phyloP scores from a whole-genome alignment of 37 sponge, comb jelly and placozoan genomes.

The Corticium candelabrum region DNA sequence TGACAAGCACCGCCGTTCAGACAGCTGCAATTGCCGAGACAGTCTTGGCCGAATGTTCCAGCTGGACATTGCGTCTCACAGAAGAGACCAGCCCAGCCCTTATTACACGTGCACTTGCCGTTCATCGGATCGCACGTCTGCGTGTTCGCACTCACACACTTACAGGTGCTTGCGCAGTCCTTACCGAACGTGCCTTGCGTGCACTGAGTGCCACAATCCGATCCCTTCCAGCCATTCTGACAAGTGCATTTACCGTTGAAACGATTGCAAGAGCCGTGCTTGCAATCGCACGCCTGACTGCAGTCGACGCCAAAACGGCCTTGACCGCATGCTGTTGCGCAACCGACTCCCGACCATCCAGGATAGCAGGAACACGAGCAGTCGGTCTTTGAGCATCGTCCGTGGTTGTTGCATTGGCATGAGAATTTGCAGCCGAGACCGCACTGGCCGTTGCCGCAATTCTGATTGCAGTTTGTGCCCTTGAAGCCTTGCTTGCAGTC shows the following conservation, averaged over 20 bases:
- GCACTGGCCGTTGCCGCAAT: neutral
- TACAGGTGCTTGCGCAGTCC: neutral
- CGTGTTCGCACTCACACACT: neutral
- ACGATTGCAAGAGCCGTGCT: neutral
- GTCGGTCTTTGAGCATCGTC: neutral
- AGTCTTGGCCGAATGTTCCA: neutral
- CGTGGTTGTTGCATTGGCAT: neutral
- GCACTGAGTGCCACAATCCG: neutral
- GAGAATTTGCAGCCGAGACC: neutral
- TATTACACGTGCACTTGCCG: neutral
- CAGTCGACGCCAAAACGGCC: neutral
- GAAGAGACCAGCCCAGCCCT: neutral
- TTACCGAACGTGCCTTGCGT: neutral
- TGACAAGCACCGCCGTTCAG: conserved; percentile 2
- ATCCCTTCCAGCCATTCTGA: neutral
- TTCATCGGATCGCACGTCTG: neutral
- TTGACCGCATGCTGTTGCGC: neutral
- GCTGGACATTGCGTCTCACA: conserved; percentile 2
- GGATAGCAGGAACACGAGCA: neutral
- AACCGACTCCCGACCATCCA: neutral
- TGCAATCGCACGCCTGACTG: neutral
- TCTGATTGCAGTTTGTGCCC: neutral
- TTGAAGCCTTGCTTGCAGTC: neutral
- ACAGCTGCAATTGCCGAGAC: conserved; percentile 9
- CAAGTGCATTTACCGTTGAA: neutral